These are phyloP conservation scores for Augochlorella aurata DNA, from an alignment of 2,888 invertebrate species.

Conservation along the genomic window DNA sequence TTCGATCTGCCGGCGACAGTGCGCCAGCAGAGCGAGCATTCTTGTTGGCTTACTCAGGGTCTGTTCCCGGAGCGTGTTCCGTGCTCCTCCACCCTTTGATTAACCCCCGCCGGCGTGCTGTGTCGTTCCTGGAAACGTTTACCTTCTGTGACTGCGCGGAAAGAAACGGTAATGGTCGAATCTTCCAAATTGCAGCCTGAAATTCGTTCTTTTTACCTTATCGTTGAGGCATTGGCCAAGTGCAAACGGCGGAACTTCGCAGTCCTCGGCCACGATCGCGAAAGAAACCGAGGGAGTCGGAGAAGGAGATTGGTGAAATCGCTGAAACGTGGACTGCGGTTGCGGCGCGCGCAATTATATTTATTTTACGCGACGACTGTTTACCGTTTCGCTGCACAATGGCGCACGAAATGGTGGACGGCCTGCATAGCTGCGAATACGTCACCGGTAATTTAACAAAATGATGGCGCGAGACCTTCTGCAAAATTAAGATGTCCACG, in stretches of 20 bases:
- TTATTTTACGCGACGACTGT: not conserved
- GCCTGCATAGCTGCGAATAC: not conserved
- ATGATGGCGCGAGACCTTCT: not conserved
- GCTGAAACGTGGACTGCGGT: constrained; percentile 10
- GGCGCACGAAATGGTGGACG: not conserved
- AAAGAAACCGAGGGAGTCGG: not conserved
- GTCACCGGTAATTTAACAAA: not conserved
- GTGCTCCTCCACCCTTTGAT: constrained; percentile 55
- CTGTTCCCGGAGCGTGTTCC: constrained; percentile 18
- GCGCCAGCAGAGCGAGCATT: constrained; percentile 55
- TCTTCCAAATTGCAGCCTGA: constrained; percentile 40
- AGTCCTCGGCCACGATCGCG: not conserved
- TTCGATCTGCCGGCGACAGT: constrained; percentile 73
- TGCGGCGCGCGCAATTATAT: not conserved
- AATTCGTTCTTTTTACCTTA: constrained; percentile 7
- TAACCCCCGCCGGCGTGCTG: constrained; percentile 34
- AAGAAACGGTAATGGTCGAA: constrained; percentile 35
- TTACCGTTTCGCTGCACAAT: not conserved
- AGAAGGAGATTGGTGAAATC: not conserved
- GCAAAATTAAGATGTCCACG: not conserved
- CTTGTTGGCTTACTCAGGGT: constrained; percentile 47
- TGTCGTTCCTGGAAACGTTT: constrained; percentile 48
- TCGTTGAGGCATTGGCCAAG: not conserved
- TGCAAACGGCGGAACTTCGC: constrained; percentile 13
- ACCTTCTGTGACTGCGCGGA: constrained; percentile 31